Conservation (phyloP, 2,113 vertebrate species). For the Arvicanthis niloticus region DNA sequence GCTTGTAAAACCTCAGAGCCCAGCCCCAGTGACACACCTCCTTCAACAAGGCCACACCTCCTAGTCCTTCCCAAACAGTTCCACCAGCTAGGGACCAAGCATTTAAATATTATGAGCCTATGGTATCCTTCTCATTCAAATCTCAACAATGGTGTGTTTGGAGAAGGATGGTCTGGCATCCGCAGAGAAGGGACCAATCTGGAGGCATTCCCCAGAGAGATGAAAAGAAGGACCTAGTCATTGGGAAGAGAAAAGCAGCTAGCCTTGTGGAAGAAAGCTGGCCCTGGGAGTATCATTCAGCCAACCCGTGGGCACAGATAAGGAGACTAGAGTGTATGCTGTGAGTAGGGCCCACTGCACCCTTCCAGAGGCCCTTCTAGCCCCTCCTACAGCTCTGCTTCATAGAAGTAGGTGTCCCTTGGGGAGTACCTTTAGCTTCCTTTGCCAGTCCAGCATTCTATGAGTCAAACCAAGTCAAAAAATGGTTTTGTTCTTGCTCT, state of each 20-base stretch:
- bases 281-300: neutral
- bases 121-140: neutral
- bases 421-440: neutral
- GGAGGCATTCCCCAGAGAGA: neutral
- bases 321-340: accelerated
- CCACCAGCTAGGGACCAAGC: neutral
- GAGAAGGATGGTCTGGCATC: neutral
- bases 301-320: neutral
- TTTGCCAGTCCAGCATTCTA: neutral
- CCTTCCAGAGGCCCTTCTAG: too few species aligned
- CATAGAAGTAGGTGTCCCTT: neutral
- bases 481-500: neutral
- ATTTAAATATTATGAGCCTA: neutral
- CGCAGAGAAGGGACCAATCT: neutral
- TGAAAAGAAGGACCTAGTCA: neutral
- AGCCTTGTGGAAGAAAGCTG: neutral
- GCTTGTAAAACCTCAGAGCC: neutral
- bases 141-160: too few species aligned
- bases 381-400: neutral
- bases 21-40: neutral
- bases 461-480: neutral
- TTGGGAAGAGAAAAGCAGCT: neutral
- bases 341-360: neutral
- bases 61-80: neutral
- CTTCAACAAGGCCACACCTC: neutral